Base-by-base conservation (phyloP, 2,888 invertebrate species). In the Ecliptopera silaceata region DNA sequence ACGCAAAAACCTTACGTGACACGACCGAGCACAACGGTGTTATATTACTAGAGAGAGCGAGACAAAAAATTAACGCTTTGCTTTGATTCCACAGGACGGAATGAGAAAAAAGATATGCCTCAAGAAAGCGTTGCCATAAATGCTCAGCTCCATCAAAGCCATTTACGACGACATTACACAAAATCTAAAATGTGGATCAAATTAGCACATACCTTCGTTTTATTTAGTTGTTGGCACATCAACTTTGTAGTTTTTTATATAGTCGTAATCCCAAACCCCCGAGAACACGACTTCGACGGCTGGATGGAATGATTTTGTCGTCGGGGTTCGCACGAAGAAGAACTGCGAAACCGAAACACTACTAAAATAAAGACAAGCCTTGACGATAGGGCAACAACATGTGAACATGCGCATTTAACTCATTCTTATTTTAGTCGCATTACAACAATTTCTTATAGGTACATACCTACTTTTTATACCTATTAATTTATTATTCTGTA, bases 291-390 rank as follows among this genome's bases (percentile, higher is more conserved):
- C 90, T 88, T 88, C 90, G 88, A 91, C 89, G 90, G 88, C 90
- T 90, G 90, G 90, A 90, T 91, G 90, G 90, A 91, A 91, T 90
- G 88, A 89, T 88, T 90, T 91, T 85, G 88, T 88, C 90, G 89
- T 87, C 88, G 89, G 82, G 82, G 82, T 83, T 83, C 84, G 78
- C 90, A 90, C 86, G 86, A 83, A 86, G 84, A 83, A 80, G 80
- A 34, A 45, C 58, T 80, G 72, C 74, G 67, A 77, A 79, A 84
- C 70, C 74, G 67, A 77, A 79, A 84, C 70, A 64, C 71, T 69
- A 71, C 79, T 72, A 76, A 36, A 82, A 76, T 78, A 63, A 73
- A 78, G 77, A 78, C 74, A 84, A 66, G 72, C 74, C 64, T 71
- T 65, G 34, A 44, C 65, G 44, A 47, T 46, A 56, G 61, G 61